phyloP scores from a whole-genome alignment of 2,797 vertebrate genomes.

The Spea hammondii region DNA sequence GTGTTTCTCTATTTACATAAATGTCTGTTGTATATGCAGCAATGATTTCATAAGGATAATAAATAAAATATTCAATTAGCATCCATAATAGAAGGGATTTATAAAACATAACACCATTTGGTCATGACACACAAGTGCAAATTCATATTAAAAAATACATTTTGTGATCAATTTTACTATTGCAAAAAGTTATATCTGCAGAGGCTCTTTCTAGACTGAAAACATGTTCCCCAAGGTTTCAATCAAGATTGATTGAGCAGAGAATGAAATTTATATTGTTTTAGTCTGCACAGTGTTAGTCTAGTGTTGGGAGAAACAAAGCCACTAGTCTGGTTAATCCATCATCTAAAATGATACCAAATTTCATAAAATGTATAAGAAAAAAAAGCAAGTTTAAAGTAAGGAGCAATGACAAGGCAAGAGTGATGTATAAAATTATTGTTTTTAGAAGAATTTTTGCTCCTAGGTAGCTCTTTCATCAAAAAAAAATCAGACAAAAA shows the following conservation, averaged over 20 bases:
- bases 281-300: slow-evolving; percentile 1
- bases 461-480: no score
- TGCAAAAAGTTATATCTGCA: neutral
- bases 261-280: slow-evolving; percentile 44
- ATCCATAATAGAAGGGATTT: no score
- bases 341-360: slow-evolving; percentile 37
- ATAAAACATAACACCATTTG: no score
- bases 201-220: neutral
- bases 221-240: slow-evolving; percentile 34
- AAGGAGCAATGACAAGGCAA: neutral
- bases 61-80: no score
- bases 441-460: neutral
- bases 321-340: slow-evolving; percentile 33
- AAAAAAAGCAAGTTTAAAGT: slow-evolving; percentile 11
- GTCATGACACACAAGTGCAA: no score
- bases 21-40: no score
- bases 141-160: no score
- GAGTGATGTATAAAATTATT: neutral
- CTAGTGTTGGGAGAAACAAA: slow-evolving; percentile 9
- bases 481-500: no score
- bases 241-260: slow-evolving; percentile 45
- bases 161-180: no score
- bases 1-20: no score
- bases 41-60: no score
- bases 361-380: slow-evolving; percentile 19